Base-by-base conservation (phyloP, 2,797 vertebrate genomes). In the Sebastiscus albofasciatus region DNA sequence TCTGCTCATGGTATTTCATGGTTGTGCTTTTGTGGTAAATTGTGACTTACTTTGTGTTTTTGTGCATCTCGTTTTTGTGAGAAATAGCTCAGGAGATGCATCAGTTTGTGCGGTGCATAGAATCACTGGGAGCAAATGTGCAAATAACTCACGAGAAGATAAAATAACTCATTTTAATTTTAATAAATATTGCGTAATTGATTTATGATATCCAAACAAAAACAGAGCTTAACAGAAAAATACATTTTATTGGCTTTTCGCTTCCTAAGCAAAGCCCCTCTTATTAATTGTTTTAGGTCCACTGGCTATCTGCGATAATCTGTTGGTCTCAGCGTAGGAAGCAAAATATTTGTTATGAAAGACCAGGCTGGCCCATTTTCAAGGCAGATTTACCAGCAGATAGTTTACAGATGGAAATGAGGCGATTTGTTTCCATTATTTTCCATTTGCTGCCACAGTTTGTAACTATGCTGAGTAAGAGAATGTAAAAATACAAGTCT, bases 271-370 rank as follows among this genome's bases (percentile, higher is more conserved):
- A 92, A 88, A 89, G 89, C 92, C 81, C 79, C 81, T 89, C 79
- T 89, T 93, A 93, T 92, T 93, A 93, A 94, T 94, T 92, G 92
- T 95, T 94, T 95, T 90, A 90, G 91, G 90, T 93, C 92, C 92
- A 90, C 89, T 93, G 91, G 91, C 93, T 89, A 90, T 85, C 90
- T 82, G 87, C 89, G 88, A 84, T 91, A 91, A 93, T 94, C 84
- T 86, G 86, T 68, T 92, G 93, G 88, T 93, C 86, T 95, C 91
- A 85, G 91, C 79, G 92, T 84, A 87, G 92, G 83, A 91, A 91
- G 89, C 79, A 79, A 91, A 93, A 93, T 92, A 94, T 95, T 94
- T 93, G 91, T 93, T 90, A 86, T 92, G 90, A 94, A 91, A 87
- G 90, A 93, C 88, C 87, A 75, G 85, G 69, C 89, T 91, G 92